Evolutionary conservation across 1,140 invertebrate genomes (phyloP), one percentile per base, ranked within the genome.

Genomic region (Drosophila neocordata): DNA sequence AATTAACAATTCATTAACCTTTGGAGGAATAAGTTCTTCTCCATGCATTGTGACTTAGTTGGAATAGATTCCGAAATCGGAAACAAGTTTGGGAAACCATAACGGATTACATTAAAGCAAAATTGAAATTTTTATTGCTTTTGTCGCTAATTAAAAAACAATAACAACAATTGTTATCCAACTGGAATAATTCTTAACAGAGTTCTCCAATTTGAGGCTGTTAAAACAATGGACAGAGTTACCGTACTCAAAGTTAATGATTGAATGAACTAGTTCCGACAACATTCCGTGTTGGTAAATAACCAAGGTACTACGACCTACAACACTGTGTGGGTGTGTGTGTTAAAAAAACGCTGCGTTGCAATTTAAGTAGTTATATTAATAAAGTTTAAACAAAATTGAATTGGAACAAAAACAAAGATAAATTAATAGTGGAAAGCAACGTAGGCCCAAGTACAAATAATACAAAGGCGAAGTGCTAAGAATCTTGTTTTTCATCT

Each of bases 281-380:
- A 2, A 9, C 4, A 6, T 3, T 18, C 0, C 74, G 61, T 84
- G 58, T 63, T 82, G 66, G n/a, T 1, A 11, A 82, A 48, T 22
- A 24, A 34, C 15, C 6, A 75, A 75, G 64, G n/a, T 11, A 18
- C 3, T 2, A n/a, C 37, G 37, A n/a, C n/a, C 12, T 38, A 38
- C 37, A 38, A 38, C 37, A 48, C 15, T 48, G 41, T 48, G 41
- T 48, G 41, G 41, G 41, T 48, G 41, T 48, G 41, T 48, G 41
- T 48, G 41, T 48, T 15, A 48, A 48, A 48, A 48, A 48, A 48
- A 20, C 41, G 41, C 41, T 48, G 41, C 41, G 15, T 48, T 48
- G 41, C 41, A 48, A 20, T 48, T 48, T 48, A 48, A 48, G 41
- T 48, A 48, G 15, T 48, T 48, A 20, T 48, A 48, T 48, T 48